Evolutionary conservation across 1,140 invertebrate genomes (phyloP).

Genomic region (Ips nitidus): DNA sequence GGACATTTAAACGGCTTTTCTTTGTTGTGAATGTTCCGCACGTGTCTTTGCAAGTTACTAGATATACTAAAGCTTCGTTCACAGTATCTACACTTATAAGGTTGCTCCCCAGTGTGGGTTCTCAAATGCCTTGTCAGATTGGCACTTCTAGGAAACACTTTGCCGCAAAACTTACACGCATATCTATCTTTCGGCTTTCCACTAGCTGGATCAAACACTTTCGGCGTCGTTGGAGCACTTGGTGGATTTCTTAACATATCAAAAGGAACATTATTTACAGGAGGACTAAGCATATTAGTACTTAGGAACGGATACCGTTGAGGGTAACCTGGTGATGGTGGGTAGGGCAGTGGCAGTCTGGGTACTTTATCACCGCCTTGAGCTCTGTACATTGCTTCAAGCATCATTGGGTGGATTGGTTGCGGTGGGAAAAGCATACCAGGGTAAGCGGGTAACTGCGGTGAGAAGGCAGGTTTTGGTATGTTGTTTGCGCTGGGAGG

Average conservation of each 20-base stretch:
- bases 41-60: conserved; percentile 97
- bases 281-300: conserved; percentile 50
- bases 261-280: conserved; percentile 57
- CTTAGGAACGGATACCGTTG: conserved; percentile 53
- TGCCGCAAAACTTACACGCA: conserved; percentile 97
- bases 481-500: conserved; percentile 35
- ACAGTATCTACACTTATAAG: conserved; percentile 98
- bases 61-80: conserved; percentile 97
- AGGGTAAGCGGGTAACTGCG: conserved; percentile 53
- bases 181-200: conserved; percentile 85
- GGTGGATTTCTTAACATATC: conserved; percentile 52
- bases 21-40: conserved; percentile 99
- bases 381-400: conserved; percentile 71
- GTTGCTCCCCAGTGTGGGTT: conserved; percentile 98
- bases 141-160: conserved; percentile 96
- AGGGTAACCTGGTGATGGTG: conserved; percentile 51
- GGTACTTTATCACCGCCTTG: conserved; percentile 54
- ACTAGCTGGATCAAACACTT: conserved; percentile 55
- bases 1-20: conserved; percentile 88
- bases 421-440: conserved; percentile 62
- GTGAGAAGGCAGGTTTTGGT: conserved; percentile 44
- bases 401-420: conserved; percentile 66
- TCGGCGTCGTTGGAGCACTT: conserved; percentile 54
- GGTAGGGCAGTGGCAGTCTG: conserved; percentile 55
- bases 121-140: conserved; percentile 95